phyloP scores from a whole-genome alignment of 2,797 vertebrate species.

The Neostethus bicornis region DNA sequence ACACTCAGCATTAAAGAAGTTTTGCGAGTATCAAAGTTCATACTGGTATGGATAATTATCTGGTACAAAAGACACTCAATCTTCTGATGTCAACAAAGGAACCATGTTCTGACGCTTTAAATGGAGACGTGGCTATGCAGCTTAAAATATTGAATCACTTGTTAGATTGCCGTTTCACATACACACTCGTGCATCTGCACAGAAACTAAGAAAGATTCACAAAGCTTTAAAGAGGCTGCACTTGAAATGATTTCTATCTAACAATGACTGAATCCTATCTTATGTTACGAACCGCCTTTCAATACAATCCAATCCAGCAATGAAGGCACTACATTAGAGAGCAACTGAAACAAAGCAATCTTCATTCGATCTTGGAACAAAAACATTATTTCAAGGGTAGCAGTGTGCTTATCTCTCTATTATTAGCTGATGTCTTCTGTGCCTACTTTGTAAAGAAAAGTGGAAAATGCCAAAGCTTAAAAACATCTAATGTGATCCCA shows the following conservation, averaged over 20 bases:
- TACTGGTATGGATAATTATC: constrained; percentile 57
- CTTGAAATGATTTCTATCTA: neutral
- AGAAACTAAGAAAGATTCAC: neutral
- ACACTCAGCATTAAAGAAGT: constrained; percentile 22
- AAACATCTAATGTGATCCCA: constrained; percentile 2
- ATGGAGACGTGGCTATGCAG: constrained; percentile 18
- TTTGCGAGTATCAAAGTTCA: constrained; percentile 53
- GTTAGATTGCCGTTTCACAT: constrained; percentile 19
- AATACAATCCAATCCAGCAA: neutral
- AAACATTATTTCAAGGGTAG: neutral
- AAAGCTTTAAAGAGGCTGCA: neutral
- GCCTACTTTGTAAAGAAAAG: constrained; percentile 1
- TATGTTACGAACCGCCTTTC: neutral
- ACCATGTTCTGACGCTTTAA: constrained; percentile 38
- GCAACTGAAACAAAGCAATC: neutral
- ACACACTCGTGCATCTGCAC: neutral
- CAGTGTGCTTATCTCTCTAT: neutral
- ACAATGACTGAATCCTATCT: constrained; percentile 2
- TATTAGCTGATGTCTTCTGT: neutral
- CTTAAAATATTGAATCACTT: constrained; percentile 29
- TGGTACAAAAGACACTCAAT: constrained; percentile 54
- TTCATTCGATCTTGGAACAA: neutral
- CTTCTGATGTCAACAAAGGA: constrained; percentile 64
- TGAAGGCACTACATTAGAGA: neutral
- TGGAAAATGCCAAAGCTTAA: neutral